Evolutionary conservation across 2,113 vertebrate species (phyloP).

Genomic region (Serilophus lunatus): DNA sequence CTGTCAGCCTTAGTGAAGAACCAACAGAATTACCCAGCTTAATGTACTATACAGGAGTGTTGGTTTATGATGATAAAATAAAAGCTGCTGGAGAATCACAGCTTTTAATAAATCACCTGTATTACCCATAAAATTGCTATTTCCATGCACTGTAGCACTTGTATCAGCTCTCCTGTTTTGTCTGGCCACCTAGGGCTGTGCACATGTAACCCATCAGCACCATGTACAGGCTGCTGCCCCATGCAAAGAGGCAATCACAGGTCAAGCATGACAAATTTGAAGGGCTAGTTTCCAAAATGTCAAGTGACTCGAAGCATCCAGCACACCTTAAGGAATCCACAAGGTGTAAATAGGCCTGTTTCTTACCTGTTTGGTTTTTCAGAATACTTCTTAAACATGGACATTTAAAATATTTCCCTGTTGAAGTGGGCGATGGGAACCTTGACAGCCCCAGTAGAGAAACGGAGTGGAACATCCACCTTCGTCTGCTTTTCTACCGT

Average conservation of each 20-base stretch:
- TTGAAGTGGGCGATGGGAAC: neutral
- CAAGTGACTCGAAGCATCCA: neutral
- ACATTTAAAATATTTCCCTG: neutral
- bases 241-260: neutral
- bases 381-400: neutral
- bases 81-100: slow-evolving; percentile 44
- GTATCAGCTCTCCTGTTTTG: neutral
- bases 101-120: slow-evolving; percentile 62
- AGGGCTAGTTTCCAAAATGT: neutral
- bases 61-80: slow-evolving; percentile 49
- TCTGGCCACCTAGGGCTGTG: neutral
- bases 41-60: slow-evolving; percentile 25
- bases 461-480: neutral
- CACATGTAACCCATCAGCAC: neutral
- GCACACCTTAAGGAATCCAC: neutral
- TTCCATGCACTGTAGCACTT: neutral
- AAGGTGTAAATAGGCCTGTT: neutral
- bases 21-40: slow-evolving; percentile 24
- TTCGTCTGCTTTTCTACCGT: neutral
- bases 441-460: neutral
- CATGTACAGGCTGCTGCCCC: accelerated
- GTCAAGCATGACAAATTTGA: neutral
- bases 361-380: neutral
- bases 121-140: slow-evolving; percentile 39
- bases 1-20: neutral